Conservation (phyloP, 2,797 vertebrate species). For the Sphaeramia orbicularis region DNA sequence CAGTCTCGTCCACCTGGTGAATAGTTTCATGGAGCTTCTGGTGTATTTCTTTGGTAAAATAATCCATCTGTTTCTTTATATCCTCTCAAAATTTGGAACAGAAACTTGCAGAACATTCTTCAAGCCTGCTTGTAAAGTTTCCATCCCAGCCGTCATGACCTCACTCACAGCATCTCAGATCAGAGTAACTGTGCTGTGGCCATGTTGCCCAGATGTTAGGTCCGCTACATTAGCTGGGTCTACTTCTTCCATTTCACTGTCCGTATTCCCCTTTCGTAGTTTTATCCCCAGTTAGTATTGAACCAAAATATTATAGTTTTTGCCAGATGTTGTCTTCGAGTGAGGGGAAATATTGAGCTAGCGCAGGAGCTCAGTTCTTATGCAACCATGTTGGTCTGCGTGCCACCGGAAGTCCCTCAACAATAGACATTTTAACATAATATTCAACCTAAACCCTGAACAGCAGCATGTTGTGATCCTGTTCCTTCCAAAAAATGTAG, state of each 20-base stretch:
- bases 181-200: background rate
- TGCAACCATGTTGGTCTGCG: too few species aligned
- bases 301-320: too few species aligned
- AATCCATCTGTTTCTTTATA: constrained; percentile 18
- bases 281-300: background rate
- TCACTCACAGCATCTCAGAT: background rate
- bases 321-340: too few species aligned
- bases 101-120: constrained; percentile 5
- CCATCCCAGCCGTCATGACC: background rate
- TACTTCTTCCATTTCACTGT: background rate
- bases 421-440: too few species aligned
- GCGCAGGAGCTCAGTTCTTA: too few species aligned
- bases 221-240: background rate
- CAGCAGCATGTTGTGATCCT: too few species aligned
- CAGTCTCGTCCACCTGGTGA: background rate
- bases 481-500: too few species aligned
- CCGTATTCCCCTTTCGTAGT: background rate
- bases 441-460: too few species aligned
- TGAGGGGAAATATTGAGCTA: too few species aligned
- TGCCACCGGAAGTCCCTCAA: too few species aligned
- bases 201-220: background rate
- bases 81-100: background rate
- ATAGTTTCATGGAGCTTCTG: background rate
- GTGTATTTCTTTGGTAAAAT: constrained; percentile 5
- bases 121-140: background rate